Base-by-base conservation (phyloP, 2,113 vertebrate genomes). In the Cyanoderma ruficeps region DNA sequence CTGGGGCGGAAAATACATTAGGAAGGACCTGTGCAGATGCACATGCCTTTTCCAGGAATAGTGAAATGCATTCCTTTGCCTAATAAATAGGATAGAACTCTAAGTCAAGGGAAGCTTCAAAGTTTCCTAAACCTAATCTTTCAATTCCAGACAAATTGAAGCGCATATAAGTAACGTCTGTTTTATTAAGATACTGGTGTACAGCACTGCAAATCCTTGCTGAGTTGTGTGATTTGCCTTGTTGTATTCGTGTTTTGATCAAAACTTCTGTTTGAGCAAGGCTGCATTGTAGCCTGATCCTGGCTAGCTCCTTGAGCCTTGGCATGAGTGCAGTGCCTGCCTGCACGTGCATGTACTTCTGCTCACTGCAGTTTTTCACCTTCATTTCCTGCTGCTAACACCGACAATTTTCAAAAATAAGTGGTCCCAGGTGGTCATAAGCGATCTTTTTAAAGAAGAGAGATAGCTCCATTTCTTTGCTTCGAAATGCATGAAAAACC, bases 281-380 rank as follows among this genome's bases (percentile, higher is more conserved):
- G 15, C 33, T 93, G 33, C 35, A n/a, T 17, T 37, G 46, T 16
- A 94, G 44, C 39, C 23, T 50, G 20, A 31, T 72, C 49, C 65
- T 22, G 33, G 33, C 8, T 0, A 0, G 4, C 15, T 83, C 21
- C 47, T 78, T 18, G 10, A 59, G 27, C 39, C 6, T 1, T 23
- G 13, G 11, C 22, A 35, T 1, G 11, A 70, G 12, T 0, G 0
- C 20, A 28, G 8, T 8, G 10, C 27, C 37, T 49, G 63, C 13
- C 49, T 59, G 50, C 41, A 41, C 0, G 0, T 31, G 31, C 4
- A 12, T 4, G 12, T 18, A 20, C 30, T 83, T 57, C 28, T 25
- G 27, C 39, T 68, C 15, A 8, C 39, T 67, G 37, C 8, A 24
- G 24, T 6, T 83, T 65, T 81, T 33, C 2, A 2, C 23, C 33